A percentile compares a stretch with the other conserved stretches of the same genome.
Conservation (phyloP, 2,113 vertebrate genomes). For the Scartelaos histophorus region DNA sequence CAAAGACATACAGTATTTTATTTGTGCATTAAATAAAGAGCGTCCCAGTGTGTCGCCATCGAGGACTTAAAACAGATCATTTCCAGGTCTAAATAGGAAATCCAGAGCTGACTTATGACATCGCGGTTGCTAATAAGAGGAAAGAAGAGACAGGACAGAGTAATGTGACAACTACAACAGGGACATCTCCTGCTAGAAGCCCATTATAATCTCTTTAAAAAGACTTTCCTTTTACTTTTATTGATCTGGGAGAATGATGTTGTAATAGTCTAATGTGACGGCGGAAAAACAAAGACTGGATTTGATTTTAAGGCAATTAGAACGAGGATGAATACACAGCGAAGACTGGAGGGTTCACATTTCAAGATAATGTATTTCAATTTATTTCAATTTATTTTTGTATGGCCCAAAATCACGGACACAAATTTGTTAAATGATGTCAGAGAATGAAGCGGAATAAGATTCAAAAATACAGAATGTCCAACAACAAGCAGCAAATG, state of each 20-base stretch:
- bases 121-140: background rate
- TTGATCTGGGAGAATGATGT: conserved; percentile 53
- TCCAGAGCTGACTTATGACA: background rate
- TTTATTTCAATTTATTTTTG: too few species aligned
- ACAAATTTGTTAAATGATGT: too few species aligned
- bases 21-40: background rate
- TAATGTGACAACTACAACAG: background rate
- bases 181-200: conserved; percentile 28
- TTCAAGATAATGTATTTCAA: too few species aligned
- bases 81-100: background rate
- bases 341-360: too few species aligned
- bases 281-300: too few species aligned
- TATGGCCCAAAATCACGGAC: too few species aligned
- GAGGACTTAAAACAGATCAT: background rate
- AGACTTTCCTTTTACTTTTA: conserved; percentile 34
- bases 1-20: background rate
- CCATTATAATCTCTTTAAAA: conserved; percentile 41
- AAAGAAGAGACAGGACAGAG: background rate
- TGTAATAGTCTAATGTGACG: background rate
- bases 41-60: background rate
- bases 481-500: too few species aligned
- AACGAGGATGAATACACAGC: too few species aligned
- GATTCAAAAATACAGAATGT: too few species aligned
- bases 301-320: too few species aligned
- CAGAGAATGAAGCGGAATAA: too few species aligned